Evolutionary conservation across 2,113 vertebrate species (phyloP), one percentile per base, ranked within the genome.

Genomic region (Pedetes capensis): DNA sequence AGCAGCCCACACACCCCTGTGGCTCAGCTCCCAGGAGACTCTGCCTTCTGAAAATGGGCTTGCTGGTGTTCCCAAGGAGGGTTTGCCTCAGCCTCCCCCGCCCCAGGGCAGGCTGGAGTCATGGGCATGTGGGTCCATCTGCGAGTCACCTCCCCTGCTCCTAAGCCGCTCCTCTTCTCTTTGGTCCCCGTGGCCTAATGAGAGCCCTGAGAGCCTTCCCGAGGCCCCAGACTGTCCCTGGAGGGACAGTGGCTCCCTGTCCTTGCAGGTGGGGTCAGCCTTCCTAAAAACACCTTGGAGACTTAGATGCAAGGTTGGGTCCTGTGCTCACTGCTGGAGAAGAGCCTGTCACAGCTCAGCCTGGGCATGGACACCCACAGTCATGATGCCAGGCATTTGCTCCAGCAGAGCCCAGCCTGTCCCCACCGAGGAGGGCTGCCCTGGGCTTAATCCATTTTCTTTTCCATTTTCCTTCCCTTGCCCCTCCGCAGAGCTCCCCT

Each of bases 351-450:
- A 6, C 2, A 0, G 27, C 64, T 39, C 2, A 0, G 27, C 64
- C 47, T 44, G 49, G 37, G 59, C 29, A 0, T n/a, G n/a, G n/a
- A n/a, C n/a, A n/a, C n/a, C n/a, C n/a, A n/a, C n/a, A n/a, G n/a
- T n/a, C n/a, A n/a, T n/a, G n/a, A n/a, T n/a, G n/a, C n/a, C n/a
- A n/a, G n/a, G n/a, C n/a, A n/a, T n/a, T n/a, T n/a, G n/a, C n/a
- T n/a, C n/a, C n/a, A n/a, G n/a, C n/a, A n/a, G n/a, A n/a, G n/a
- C n/a, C n/a, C n/a, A n/a, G n/a, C n/a, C n/a, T n/a, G n/a, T n/a
- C n/a, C 29, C 59, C 3, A 3, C n/a, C 74, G 6, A 0, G 51
- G 8, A 2, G 34, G n/a, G 2, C 22, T 0, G 16, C 34, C n/a
- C 47, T 51, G 29, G 53, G 39, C 68, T 72, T n/a, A n/a, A n/a